Evolutionary conservation across 2,113 vertebrate genomes (phyloP), one percentile per base, ranked within the genome.

Genomic region (Microcebus ravelobensis): DNA sequence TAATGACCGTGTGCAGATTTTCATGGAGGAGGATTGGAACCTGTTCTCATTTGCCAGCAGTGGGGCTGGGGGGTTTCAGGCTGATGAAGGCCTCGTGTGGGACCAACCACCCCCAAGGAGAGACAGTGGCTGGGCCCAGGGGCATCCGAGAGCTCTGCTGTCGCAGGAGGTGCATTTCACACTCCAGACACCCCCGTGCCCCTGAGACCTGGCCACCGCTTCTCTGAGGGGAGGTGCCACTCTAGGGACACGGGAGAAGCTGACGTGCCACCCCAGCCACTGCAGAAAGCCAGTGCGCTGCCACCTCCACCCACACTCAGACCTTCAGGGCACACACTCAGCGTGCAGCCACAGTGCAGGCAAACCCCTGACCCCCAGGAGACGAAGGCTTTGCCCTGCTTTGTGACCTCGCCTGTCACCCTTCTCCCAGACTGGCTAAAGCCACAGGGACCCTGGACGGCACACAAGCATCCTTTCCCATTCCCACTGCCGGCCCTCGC

Each of bases 161-260:
- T 4, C 3, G 3, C 10, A 0, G 10, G 27, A 55, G 14, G 6
- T 10, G 17, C 0, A 0, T n/a, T 9, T 50, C 36, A 5, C 17
- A 5, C 45, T 39, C 20, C 48, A 34, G 23, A 18, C 12, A 20
- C 57, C 27, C 57, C 55, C 14, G 8, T 87, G 29, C 59, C 34
- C 65, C 23, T 29, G 8, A 21, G 25, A 42, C 42, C 21, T 63
- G 13, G 52, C 76, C 9, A 23, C 87, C 0, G 52, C 36, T 36
- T 10, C 52, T 71, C 48, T 52, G 25, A n/a, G 10, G 68, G 68
- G 31, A 21, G 29, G 17, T 34, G 18, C 29, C 15, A 2, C 48
- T 18, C 48, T 74, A 13, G 27, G 48, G 73, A 27, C 42, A 8
- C 12, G 11, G 11, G 20, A 21, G 21, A 20, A 45, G 71, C 39